Base-by-base conservation (phyloP, 2,888 invertebrate species). In the Tenthredo livida region DNA sequence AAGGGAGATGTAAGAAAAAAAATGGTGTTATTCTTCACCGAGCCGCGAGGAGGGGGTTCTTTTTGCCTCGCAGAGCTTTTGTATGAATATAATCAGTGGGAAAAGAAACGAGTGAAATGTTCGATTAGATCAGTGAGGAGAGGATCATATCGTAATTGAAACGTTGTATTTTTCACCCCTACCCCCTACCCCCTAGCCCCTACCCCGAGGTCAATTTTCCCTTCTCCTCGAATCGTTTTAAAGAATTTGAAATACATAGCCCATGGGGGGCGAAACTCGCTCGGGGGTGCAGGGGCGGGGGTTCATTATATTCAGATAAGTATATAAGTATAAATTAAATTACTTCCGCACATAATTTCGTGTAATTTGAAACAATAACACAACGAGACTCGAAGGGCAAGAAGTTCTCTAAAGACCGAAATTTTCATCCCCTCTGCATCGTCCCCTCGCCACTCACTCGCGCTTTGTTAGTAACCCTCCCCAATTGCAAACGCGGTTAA, bases 361-460 rank as follows among this genome's bases (percentile, higher is more conserved):
- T 43, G 47, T 80, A 73, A 77, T 83, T 65, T 47, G 47, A 83
- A 80, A 83, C 83, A 83, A 83, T 70, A 83, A 83, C 67, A 83
- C 67, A 84, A 84, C 73, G 37, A 43, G 77, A 43, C 17, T 25
- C 47, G 21, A 21, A 85, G 7, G 17, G 29, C 15, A 84, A 40
- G 37, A 50, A 54, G 40, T 40, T 54, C 54, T 54, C 54, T 2
- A 17, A 17, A 4, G 33, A 80, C 43, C 17, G 29, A 82, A 61
- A 80, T 78, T 85, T 77, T 50, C 80, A 78, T 10, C 75, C 25
- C 54, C 7, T 6, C n/a, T n/a, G n/a, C n/a, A n/a, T n/a, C 33
- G 4, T 33, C 2, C 0, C 33, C 33, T 2, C n/a, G 6, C 50
- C 10, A 7, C 61, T 75, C 17, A 9, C 54, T 47, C 15, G 2